A percentile compares a stretch with the other conserved stretches of the same genome.
These are phyloP conservation scores for Trachymyrmex cornetzi DNA, from an alignment of 1,140 invertebrate genomes.

Conservation along the genomic window DNA sequence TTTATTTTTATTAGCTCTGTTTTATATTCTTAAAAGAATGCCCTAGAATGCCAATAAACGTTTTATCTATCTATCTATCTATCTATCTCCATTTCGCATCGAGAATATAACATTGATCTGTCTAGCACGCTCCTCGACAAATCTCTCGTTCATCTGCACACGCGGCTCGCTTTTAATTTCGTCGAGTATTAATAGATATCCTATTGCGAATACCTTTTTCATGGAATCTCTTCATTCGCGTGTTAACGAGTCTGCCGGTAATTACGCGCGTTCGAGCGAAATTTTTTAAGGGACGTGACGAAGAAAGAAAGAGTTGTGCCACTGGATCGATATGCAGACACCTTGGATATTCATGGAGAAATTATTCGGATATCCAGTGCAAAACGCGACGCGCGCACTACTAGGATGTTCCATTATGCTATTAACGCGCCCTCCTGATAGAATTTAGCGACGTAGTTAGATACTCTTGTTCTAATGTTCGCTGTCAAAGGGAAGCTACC, in stretches of 20 bases:
- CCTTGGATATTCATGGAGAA: constrained; percentile 21
- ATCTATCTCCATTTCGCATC: too few species aligned
- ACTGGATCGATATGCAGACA: background rate
- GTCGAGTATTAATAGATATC: constrained; percentile 37
- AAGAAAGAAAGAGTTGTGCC: background rate
- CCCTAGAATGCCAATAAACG: too few species aligned
- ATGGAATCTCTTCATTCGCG: constrained; percentile 3
- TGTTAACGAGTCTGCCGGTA: background rate
- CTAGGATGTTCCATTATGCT: constrained; percentile 35
- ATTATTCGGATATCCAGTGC: constrained; percentile 3
- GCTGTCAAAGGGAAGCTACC: constrained; percentile 39
- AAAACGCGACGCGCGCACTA: background rate
- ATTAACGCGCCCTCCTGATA: constrained; percentile 30
- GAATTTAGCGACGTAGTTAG: constrained; percentile 50
- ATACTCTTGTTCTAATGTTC: constrained; percentile 30
- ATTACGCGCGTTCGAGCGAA: constrained; percentile 9
- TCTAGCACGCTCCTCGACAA: constrained; percentile 13
- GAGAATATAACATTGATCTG: background rate
- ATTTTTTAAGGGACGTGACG: constrained; percentile 22
- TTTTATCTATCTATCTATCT: too few species aligned
- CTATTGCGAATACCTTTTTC: constrained; percentile 18
- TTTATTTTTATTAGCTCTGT: too few species aligned
- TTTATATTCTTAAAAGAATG: too few species aligned
- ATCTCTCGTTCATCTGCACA: constrained; percentile 42
- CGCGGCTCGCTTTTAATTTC: constrained; percentile 41